Conservation (phyloP, 2,113 vertebrate species). For the Larimichthys crocea region DNA sequence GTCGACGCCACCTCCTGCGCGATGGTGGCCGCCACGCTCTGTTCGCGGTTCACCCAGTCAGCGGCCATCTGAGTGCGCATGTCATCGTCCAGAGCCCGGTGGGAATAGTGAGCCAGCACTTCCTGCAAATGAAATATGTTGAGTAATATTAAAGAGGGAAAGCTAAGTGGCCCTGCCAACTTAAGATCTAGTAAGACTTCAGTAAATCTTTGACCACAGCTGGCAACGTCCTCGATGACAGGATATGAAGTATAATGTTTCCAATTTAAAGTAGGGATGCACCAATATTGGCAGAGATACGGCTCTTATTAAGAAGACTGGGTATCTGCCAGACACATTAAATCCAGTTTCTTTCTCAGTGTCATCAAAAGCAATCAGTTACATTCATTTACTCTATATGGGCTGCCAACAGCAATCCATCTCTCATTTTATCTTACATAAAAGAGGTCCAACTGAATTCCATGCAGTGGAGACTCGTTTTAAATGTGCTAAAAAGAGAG, state of each 20-base stretch:
- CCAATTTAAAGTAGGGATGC: background rate
- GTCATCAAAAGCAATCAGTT: background rate
- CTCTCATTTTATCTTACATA: background rate
- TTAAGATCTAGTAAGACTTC: background rate
- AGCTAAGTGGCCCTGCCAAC: background rate
- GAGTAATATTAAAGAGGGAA: background rate
- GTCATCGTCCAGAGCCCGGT: conserved; percentile 96
- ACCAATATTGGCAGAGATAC: background rate
- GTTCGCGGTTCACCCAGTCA: conserved; percentile 98
- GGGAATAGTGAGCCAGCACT: conserved; percentile 97
- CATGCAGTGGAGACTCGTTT: background rate
- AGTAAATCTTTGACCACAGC: background rate
- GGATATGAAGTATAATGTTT: background rate
- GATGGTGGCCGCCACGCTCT: conserved; percentile 87
- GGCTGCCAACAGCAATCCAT: background rate
- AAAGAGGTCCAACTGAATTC: background rate
- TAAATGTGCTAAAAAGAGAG: background rate
- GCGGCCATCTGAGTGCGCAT: conserved; percentile 96
- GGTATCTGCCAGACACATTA: background rate
- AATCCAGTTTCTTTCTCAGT: background rate
- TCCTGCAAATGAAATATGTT: conserved; percentile 83
- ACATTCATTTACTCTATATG: background rate
- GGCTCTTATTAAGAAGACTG: background rate
- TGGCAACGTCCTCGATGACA: background rate
- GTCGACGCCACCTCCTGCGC: conserved; percentile 90